Evolutionary conservation across 2,888 invertebrate species (phyloP).

Genomic region (Andrena praecox): DNA sequence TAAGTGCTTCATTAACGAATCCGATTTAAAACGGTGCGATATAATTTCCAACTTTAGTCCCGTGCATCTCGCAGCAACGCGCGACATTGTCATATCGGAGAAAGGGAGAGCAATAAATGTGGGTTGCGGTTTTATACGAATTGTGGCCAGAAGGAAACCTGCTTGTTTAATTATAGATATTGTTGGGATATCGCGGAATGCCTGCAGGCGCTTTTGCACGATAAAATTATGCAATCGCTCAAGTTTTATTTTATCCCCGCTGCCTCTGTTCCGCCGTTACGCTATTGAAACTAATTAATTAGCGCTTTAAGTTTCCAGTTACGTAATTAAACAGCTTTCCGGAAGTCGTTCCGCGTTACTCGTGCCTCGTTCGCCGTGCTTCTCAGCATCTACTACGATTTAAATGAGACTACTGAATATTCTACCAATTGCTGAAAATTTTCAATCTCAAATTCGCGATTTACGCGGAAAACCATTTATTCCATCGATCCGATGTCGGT

Average conservation of each 20-base stretch:
- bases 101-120: conserved; percentile 5
- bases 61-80: neutral
- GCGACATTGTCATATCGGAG: neutral
- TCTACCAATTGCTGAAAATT: neutral
- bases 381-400: neutral
- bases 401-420: neutral
- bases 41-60: neutral
- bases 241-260: neutral
- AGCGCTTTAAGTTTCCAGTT: neutral
- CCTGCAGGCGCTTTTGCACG: neutral
- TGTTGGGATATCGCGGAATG: conserved; percentile 2
- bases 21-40: neutral
- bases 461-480: too few relatives aligned
- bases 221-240: conserved; percentile 4
- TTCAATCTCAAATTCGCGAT: too few relatives aligned
- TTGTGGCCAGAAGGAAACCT: neutral
- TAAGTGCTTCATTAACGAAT: neutral
- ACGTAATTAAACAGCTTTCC: conserved; percentile 17
- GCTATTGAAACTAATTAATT: conserved; percentile 19
- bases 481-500: too few relatives aligned
- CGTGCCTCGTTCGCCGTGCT: neutral
- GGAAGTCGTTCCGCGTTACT: conserved; percentile 3
- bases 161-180: conserved; percentile 2
- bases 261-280: conserved; percentile 3
- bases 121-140: neutral